phyloP scores from a whole-genome alignment of 2,797 vertebrate species.

The Todus mexicanus region DNA sequence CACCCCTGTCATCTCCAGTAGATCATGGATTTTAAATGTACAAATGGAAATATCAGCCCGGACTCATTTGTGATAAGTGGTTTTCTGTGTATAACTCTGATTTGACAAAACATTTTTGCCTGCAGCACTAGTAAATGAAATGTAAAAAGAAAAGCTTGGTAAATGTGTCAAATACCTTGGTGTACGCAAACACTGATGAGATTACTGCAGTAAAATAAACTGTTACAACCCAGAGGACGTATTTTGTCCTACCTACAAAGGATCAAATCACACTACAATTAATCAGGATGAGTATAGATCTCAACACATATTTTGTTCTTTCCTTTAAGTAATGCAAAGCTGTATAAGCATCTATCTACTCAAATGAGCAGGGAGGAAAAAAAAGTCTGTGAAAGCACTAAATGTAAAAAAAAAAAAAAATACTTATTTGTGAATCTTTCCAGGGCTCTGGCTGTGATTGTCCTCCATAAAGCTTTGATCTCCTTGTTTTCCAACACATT shows the following conservation, averaged over 20 bases:
- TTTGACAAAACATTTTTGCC: not conserved
- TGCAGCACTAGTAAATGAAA: not conserved
- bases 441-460: not conserved
- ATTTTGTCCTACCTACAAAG: not conserved
- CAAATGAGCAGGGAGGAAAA: not conserved
- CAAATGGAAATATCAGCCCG: not conserved
- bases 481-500: not conserved
- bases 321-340: not conserved
- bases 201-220: constrained; percentile 9
- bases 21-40: not conserved
- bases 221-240: not conserved
- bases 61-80: not conserved
- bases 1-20: not conserved
- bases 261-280: not conserved
- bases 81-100: not conserved
- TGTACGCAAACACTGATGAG: constrained; percentile 15
- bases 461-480: not conserved
- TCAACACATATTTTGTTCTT: not conserved
- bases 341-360: not conserved
- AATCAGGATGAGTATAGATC: not conserved
- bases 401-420: not conserved
- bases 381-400: not conserved
- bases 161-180: not conserved
- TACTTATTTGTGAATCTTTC: not conserved
- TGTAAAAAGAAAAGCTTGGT: not conserved